Evolutionary conservation across 2,797 vertebrate species (phyloP).

Genomic region (Geotrypetes seraphini): DNA sequence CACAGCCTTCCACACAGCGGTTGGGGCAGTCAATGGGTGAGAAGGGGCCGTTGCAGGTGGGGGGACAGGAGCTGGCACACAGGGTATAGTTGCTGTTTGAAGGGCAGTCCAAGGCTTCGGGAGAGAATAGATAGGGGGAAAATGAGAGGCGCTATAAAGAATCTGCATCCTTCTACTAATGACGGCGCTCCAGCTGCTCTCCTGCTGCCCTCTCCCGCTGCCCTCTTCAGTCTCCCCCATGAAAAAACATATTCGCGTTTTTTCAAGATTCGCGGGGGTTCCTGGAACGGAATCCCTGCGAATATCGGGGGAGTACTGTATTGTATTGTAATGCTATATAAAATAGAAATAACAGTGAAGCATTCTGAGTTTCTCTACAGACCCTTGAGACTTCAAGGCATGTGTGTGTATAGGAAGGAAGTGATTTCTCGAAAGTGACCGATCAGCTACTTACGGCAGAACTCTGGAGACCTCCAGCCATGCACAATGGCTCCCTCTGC

Average conservation of each 20-base stretch:
- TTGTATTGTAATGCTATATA: no score
- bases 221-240: no score
- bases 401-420: neutral
- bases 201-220: no score
- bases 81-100: constrained; percentile 63
- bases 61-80: constrained; percentile 55
- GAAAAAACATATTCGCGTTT: no score
- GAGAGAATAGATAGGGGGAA: neutral
- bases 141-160: neutral
- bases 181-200: no score
- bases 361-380: neutral
- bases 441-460: constrained; percentile 60
- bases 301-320: no score
- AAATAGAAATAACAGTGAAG: neutral
- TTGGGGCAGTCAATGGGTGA: constrained; percentile 29
- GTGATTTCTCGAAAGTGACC: neutral
- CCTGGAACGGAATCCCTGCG: no score
- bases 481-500: constrained; percentile 47
- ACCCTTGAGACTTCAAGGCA: no score
- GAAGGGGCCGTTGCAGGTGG: constrained; percentile 47
- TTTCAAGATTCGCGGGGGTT: no score
- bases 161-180: no score
- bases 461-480: constrained; percentile 60
- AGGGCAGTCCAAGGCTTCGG: constrained; percentile 56
- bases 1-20: constrained; percentile 62